Base-by-base conservation (phyloP, 1,140 invertebrate genomes). In the Battus philenor region DNA sequence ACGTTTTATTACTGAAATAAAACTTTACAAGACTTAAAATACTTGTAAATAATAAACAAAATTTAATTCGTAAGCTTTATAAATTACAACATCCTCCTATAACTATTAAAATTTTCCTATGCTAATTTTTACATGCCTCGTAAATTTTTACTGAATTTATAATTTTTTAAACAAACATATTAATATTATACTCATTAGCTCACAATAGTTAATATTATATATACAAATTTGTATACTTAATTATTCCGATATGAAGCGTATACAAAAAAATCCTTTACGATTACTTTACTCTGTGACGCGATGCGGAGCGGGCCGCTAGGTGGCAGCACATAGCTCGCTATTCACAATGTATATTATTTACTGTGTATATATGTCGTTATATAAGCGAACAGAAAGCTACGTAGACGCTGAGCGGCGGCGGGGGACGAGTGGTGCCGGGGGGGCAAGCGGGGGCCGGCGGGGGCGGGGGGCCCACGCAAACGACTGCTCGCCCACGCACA, bases 341-440 rank as follows among this genome's bases (percentile, higher is more conserved):
- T 80, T 79, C 74, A 74, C 64, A 63, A 52, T 59, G 70, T 83
- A 82, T 75, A 80, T 81, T 78, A 81, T 85, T 69, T 85, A 85
- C 76, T 54, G 61, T 59, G 67, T 74, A 77, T 76, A 63, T 75
- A 72, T 72, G 75, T 75, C 58, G 80, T 85, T 85, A 85, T 85
- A 83, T 85, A 82, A 85, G 75, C 68, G 75, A 85, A 85, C 78
- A 82, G 78, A 85, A 85, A 85, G 81, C 81, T 82, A 80, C 71
- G 71, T 72, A 30, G 27, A 30, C 73, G 67, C 69, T 68, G 53
- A 59, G 62, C 57, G 57, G 56, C 49, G 48, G 55, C 38, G 38
- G 55, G 39, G 59, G n/a, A 43, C 43, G 43, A 36, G 56, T 20
- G 54, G 55, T 38, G 30, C n/a, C 31, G 36, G 18, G 34, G 12